Conservation (phyloP, 2,113 vertebrate species). For the Takifugu flavidus region DNA sequence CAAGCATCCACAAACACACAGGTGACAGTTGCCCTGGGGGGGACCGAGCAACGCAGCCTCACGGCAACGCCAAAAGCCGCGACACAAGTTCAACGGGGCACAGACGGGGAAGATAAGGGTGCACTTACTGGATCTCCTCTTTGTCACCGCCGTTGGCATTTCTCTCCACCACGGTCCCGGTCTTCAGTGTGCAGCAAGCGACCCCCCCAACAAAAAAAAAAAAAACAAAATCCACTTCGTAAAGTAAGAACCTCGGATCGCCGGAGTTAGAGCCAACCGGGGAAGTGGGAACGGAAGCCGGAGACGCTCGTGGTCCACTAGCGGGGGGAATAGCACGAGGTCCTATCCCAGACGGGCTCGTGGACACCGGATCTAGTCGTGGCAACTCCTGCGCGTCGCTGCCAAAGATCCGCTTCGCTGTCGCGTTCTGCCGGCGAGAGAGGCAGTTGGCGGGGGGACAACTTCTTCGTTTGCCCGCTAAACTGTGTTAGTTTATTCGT, state of each 20-base stretch:
- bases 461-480: conserved; percentile 12
- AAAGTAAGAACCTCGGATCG: conserved; percentile 20
- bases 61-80: conserved; percentile 11
- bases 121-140: conserved; percentile 72
- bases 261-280: conserved; percentile 26
- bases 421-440: conserved; percentile 11
- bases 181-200: conserved; percentile 43
- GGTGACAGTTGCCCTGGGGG: too few relatives aligned
- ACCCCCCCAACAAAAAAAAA: too few relatives aligned
- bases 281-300: not conserved
- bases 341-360: conserved; percentile 53
- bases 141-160: conserved; percentile 69
- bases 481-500: conserved; percentile 27
- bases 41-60: conserved; percentile 13
- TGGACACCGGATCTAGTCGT: conserved; percentile 51
- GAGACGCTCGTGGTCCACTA: conserved; percentile 33
- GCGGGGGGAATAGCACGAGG: conserved; percentile 53
- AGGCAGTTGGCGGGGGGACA: conserved; percentile 8
- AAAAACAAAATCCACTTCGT: conserved; percentile 61
- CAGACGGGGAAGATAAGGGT: conserved; percentile 25
- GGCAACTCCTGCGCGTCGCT: conserved; percentile 42
- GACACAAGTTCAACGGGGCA: conserved; percentile 42
- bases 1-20: conserved; percentile 1
- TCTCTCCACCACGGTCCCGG: conserved; percentile 59
- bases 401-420: conserved; percentile 37